Base-by-base conservation (phyloP, 2,113 vertebrate species). In the Epinephelus lanceolatus region DNA sequence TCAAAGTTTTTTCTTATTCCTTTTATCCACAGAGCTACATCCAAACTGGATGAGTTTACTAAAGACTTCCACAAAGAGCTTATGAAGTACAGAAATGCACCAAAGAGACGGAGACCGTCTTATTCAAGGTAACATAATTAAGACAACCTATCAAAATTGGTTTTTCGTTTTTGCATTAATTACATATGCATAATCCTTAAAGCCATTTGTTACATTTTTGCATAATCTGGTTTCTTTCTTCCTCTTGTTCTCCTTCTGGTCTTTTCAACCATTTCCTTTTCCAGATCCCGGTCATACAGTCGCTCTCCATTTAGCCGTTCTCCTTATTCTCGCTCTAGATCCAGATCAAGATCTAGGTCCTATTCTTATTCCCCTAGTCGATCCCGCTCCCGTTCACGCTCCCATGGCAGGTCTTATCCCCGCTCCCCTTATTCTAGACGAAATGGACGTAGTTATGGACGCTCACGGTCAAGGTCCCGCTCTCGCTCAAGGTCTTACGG, bases 11-110 rank as follows among this genome's bases (percentile, higher is more conserved):
- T 10, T 59, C 45, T 53, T 65, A 7, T 45, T 73, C 23, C 78
- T 84, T 91, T 73, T 81, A 13, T 85, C 95, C 95, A 92, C 95
- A 99, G 98, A 94, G 97, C 97, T 95, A 96, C 97, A 91, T 99
- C 98, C 83, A 99, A 99, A 95, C 96, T 99, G 91, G 99, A 99
- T 95, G 98, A 99, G 93, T 99, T 99, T 93, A 98, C 99, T 93
- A 98, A 99, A 96, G 97, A 98, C 96, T 99, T 99, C 96, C 98
- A 98, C 94, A 99, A 99, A 96, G 98, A 99, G 94, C 96, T 99
- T 86, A 96, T 99, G 96, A 98, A 99, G 95, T 99, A 98, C 94
- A 97, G 98, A 96, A 98, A 98, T 94, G 97, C 98, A 92, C 97
- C 98, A 93, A 99, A 99, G 94, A 97, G 99, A 92, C 95, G 97